These are phyloP conservation scores for Drosophila nebulosa DNA, from an alignment of 1,140 invertebrate genomes.

Conservation along the genomic window DNA sequence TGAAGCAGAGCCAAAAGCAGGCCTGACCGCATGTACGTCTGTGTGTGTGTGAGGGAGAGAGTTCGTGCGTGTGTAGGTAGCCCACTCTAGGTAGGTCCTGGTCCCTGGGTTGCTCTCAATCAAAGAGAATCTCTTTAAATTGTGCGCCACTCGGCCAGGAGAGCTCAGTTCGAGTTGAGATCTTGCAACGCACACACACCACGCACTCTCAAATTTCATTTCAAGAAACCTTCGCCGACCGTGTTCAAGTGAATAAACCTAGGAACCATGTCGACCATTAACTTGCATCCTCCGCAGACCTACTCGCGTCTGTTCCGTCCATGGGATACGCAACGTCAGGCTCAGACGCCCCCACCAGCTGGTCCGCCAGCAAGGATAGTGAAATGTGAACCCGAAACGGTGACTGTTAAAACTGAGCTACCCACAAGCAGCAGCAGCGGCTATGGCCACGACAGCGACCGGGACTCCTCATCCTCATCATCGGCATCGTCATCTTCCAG, in stretches of 20 bases:
- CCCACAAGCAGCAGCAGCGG: slow-evolving; percentile 34
- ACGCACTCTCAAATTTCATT: slow-evolving; percentile 11
- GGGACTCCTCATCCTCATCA: slow-evolving; percentile 54
- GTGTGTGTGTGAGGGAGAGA: slow-evolving; percentile 19
- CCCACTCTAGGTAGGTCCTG: slow-evolving; percentile 57
- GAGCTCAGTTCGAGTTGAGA: slow-evolving; percentile 77
- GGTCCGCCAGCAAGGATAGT: slow-evolving; percentile 32
- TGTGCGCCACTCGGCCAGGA: slow-evolving; percentile 44
- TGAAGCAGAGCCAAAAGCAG: slow-evolving; percentile 38
- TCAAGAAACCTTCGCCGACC: slow-evolving; percentile 18
- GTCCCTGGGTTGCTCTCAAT: slow-evolving; percentile 42
- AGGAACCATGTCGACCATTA: slow-evolving; percentile 66
- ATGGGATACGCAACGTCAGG: slow-evolving; percentile 73
- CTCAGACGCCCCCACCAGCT: slow-evolving; percentile 28
- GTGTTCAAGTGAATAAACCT: slow-evolving; percentile 27
- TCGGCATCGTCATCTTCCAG: slow-evolving; percentile 38
- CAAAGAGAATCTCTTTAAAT: slow-evolving; percentile 64
- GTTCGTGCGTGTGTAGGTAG: slow-evolving; percentile 53
- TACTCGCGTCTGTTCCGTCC: slow-evolving; percentile 80
- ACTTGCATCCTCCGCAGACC: slow-evolving; percentile 78
- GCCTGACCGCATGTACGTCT: slow-evolving; percentile 4
- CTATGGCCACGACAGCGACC: slow-evolving; percentile 62
- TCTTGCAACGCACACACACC: slow-evolving; percentile 67
- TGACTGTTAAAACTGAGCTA: slow-evolving; percentile 52
- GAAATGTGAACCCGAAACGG: slow-evolving; percentile 45